phyloP scores from a whole-genome alignment of 2,888 invertebrate genomes.

The Pteria penguin region DNA sequence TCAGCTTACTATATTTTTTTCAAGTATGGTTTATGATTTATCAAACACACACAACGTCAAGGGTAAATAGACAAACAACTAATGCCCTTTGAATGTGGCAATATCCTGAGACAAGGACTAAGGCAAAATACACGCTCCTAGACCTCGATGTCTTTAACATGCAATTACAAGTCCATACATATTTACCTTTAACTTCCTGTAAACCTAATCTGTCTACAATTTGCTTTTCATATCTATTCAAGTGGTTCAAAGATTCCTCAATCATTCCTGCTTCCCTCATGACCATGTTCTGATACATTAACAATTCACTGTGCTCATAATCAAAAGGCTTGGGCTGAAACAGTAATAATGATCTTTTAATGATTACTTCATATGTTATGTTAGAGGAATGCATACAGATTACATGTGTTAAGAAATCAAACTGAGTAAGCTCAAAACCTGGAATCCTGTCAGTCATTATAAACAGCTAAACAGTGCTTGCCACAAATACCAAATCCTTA shows the following conservation, averaged over 20 bases:
- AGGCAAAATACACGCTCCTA: too few relatives aligned
- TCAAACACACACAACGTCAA: too few relatives aligned
- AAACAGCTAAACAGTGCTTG: too few relatives aligned
- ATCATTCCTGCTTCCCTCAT: slow-evolving; percentile 94
- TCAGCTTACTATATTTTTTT: too few relatives aligned
- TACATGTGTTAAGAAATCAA: background rate
- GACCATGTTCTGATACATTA: slow-evolving; percentile 98
- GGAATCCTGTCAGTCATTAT: too few relatives aligned
- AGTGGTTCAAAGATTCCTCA: slow-evolving; percentile 91
- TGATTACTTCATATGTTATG: background rate
- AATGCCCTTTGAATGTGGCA: too few relatives aligned
- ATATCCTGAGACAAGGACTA: too few relatives aligned
- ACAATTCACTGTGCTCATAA: slow-evolving; percentile 98
- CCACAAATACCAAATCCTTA: too few relatives aligned
- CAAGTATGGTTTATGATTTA: too few relatives aligned
- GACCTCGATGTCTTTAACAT: background rate
- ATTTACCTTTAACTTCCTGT: slow-evolving; percentile 92
- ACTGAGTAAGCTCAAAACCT: background rate
- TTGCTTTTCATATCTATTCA: slow-evolving; percentile 91
- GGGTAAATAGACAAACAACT: too few relatives aligned
- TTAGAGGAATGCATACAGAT: background rate
- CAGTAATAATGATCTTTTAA: too few relatives aligned
- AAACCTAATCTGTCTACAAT: slow-evolving; percentile 96
- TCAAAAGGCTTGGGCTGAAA: slow-evolving; percentile 83
- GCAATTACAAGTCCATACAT: background rate